Evolutionary conservation across 2,888 invertebrate species (phyloP).

Genomic region (Drosophila picticornis): DNA sequence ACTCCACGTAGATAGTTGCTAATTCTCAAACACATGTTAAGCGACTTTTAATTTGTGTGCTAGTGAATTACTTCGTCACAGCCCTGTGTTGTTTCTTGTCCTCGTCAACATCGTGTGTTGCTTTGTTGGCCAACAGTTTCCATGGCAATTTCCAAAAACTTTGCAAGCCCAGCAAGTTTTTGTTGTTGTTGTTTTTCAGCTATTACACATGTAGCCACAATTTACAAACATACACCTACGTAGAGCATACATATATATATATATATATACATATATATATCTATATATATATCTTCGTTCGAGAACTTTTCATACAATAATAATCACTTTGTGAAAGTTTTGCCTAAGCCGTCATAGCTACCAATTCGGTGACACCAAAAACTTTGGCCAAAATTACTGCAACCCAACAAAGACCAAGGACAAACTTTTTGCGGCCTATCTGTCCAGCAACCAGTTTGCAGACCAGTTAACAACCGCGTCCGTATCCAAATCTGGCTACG

Average conservation of each 20-base stretch:
- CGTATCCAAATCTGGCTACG: background rate
- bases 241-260: background rate
- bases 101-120: constrained; percentile 40
- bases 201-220: constrained; percentile 55
- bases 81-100: constrained; percentile 35
- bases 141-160: constrained; percentile 44
- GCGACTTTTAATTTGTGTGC: constrained; percentile 78
- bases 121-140: constrained; percentile 65
- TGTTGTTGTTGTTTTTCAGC: constrained; percentile 28
- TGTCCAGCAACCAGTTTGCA: constrained; percentile 46
- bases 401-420: constrained; percentile 41
- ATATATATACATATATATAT: background rate
- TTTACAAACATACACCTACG: constrained; percentile 9
- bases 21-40: constrained; percentile 58
- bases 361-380: constrained; percentile 72
- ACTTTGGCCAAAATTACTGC: constrained; percentile 58
- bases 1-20: background rate
- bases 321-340: constrained; percentile 78
- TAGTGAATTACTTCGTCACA: constrained; percentile 61
- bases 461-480: constrained; percentile 38
- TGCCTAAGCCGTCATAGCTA: constrained; percentile 74
- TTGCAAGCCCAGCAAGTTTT: constrained; percentile 50
- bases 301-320: constrained; percentile 77
- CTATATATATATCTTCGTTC: constrained; percentile 15
- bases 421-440: constrained; percentile 64